A percentile compares a stretch with the other conserved stretches of the same genome.
Evolutionary conservation across 2,113 vertebrate species (phyloP).

Genomic region (Pseudorectes ferrugineus): DNA sequence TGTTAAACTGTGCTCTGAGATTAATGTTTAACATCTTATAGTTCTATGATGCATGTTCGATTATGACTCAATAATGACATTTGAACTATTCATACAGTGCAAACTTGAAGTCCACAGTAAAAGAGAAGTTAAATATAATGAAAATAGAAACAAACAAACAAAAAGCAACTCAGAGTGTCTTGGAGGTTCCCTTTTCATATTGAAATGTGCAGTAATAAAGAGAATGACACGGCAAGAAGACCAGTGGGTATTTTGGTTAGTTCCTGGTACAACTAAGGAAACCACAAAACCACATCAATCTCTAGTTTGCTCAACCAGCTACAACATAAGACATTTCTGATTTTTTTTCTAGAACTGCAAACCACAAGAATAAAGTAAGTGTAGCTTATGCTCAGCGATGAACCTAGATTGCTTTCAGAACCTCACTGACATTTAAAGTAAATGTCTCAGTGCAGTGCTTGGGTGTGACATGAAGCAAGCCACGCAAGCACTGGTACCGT

Average conservation of each 20-base stretch:
- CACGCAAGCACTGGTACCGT: rapidly evolving
- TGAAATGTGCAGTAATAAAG: not conserved
- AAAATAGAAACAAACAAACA: not conserved
- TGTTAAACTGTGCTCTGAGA: not conserved
- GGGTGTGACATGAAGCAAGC: not conserved
- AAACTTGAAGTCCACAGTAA: not conserved
- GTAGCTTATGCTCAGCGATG: not conserved
- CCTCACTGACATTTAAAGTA: not conserved
- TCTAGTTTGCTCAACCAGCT: not conserved
- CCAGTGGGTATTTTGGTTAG: constrained; percentile 19
- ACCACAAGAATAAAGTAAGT: constrained; percentile 3
- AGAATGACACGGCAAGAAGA: not conserved
- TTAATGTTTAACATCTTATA: constrained; percentile 6
- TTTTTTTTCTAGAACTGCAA: constrained; percentile 21
- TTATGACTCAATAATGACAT: constrained; percentile 2
- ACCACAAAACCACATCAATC: constrained; percentile 66
- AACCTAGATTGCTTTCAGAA: not conserved
- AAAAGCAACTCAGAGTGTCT: not conserved
- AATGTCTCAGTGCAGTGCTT: not conserved
- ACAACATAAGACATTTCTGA: not conserved
- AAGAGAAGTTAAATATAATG: not conserved
- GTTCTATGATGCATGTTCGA: not conserved
- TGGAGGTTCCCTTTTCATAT: not conserved
- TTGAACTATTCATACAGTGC: not conserved
- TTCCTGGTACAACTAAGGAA: constrained; percentile 40